phyloP scores from a whole-genome alignment of 2,113 vertebrate genomes.

The Platysternon megacephalum region DNA sequence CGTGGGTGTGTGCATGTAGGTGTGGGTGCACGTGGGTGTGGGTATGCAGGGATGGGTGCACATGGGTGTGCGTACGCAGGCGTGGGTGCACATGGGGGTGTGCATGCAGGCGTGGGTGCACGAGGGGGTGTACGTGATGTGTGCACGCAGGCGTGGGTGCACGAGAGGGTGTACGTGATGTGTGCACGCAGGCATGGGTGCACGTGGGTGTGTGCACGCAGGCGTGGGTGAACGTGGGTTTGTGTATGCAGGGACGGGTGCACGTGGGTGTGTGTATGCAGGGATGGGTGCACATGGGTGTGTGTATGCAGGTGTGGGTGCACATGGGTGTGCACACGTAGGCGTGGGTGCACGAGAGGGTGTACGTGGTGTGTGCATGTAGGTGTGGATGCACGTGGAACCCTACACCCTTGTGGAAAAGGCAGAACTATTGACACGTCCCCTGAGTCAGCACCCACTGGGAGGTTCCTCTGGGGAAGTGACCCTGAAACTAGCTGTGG shows the following conservation, averaged over 20 bases:
- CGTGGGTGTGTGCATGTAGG: fast-evolving
- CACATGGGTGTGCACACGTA: neutral
- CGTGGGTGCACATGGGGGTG: neutral
- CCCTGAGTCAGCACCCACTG: neutral
- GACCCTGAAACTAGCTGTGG: neutral
- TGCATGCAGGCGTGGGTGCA: neutral
- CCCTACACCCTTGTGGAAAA: neutral
- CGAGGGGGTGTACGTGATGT: fast-evolving
- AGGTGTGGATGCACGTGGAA: no score
- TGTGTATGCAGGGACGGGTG: neutral
- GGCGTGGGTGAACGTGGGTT: no score
- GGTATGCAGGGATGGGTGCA: no score
- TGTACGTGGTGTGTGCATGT: neutral
- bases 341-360: neutral
- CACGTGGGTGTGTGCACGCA: no score
- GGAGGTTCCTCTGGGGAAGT: neutral
- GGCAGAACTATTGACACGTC: neutral
- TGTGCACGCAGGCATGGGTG: no score
- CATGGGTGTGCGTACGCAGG: neutral
- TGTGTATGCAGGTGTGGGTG: neutral
- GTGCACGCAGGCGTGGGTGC: fast-evolving
- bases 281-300: neutral
- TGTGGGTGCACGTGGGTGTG: no score
- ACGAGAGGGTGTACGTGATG: fast-evolving
- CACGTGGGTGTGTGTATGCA: fast-evolving